Percentiles rank a stretch among this genome's conserved stretches.
phyloP scores from a whole-genome alignment of 2,888 invertebrate species.

The Sinotaia quadrata region DNA sequence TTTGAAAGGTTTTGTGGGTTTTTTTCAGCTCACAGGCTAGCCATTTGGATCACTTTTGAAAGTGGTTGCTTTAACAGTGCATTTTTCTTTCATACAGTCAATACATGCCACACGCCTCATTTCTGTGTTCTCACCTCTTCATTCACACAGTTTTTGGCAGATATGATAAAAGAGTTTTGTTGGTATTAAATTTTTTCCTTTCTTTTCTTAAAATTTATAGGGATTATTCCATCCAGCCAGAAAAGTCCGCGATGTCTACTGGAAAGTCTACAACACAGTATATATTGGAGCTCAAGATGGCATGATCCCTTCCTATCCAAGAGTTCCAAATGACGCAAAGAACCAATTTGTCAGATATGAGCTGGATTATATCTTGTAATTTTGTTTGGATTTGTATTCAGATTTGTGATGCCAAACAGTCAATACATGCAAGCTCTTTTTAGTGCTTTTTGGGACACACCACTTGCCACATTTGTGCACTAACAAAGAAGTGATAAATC shows the following conservation, averaged over 20 bases:
- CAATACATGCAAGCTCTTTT: too few relatives aligned
- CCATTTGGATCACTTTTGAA: too few relatives aligned
- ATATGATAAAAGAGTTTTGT: too few relatives aligned
- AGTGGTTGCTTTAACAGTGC: too few relatives aligned
- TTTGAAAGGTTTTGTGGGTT: too few relatives aligned
- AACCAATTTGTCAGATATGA: slow-evolving; percentile 71
- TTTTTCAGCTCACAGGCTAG: not conserved
- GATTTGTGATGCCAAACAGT: not conserved
- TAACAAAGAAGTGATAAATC: too few relatives aligned
- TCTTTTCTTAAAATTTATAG: slow-evolving; percentile 74
- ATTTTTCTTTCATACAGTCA: too few relatives aligned
- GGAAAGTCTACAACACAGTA: slow-evolving; percentile 99
- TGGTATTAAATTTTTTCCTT: not conserved
- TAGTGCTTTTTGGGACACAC: too few relatives aligned
- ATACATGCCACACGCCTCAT: too few relatives aligned
- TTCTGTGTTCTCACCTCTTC: too few relatives aligned
- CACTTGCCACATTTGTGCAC: too few relatives aligned
- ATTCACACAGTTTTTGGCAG: too few relatives aligned
- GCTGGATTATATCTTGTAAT: slow-evolving; percentile 69
- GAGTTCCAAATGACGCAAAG: slow-evolving; percentile 91
- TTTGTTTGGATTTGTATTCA: not conserved
- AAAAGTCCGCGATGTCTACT: slow-evolving; percentile 99
- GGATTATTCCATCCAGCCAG: slow-evolving; percentile 99
- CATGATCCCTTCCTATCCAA: slow-evolving; percentile 96
- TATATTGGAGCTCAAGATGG: slow-evolving; percentile 99